Percentiles rank a stretch among this genome's conserved stretches.
Conservation (phyloP, 2,888 invertebrate species). For the Teleiodes luculella region DNA sequence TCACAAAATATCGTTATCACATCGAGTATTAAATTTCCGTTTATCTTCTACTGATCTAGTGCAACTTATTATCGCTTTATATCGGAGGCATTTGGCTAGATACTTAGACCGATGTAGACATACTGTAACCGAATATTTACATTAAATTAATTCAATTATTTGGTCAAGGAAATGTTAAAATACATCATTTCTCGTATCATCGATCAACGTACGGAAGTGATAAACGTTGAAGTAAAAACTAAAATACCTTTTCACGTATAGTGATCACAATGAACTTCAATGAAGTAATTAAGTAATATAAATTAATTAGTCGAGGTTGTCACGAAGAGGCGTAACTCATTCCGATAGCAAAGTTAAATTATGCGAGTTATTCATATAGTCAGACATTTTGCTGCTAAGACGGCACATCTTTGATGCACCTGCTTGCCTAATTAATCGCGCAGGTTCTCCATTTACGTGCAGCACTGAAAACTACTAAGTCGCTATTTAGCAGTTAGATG, state of each 20-base stretch:
- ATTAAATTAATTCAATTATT: too few relatives aligned
- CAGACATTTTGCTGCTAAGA: constrained; percentile 6
- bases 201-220: too few relatives aligned
- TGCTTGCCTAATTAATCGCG: constrained; percentile 48
- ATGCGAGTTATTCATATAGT: constrained; percentile 12
- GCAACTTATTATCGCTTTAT: too few relatives aligned
- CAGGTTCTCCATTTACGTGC: constrained; percentile 29
- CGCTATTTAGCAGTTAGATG: background rate
- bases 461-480: background rate
- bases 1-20: constrained; percentile 17
- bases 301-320: background rate
- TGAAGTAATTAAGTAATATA: background rate
- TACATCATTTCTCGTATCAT: too few relatives aligned
- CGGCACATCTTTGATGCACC: constrained; percentile 39
- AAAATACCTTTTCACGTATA: too few relatives aligned
- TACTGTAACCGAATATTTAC: too few relatives aligned
- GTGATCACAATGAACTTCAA: background rate
- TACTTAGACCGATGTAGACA: too few relatives aligned
- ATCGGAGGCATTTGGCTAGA: too few relatives aligned
- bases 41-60: constrained; percentile 19
- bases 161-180: too few relatives aligned
- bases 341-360: constrained; percentile 8
- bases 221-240: too few relatives aligned
- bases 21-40: constrained; percentile 18
- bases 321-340: background rate